Evolutionary conservation across 2,797 vertebrate species (phyloP), one percentile per base, ranked within the genome.

Genomic region (Pseudochirops cupreus): DNA sequence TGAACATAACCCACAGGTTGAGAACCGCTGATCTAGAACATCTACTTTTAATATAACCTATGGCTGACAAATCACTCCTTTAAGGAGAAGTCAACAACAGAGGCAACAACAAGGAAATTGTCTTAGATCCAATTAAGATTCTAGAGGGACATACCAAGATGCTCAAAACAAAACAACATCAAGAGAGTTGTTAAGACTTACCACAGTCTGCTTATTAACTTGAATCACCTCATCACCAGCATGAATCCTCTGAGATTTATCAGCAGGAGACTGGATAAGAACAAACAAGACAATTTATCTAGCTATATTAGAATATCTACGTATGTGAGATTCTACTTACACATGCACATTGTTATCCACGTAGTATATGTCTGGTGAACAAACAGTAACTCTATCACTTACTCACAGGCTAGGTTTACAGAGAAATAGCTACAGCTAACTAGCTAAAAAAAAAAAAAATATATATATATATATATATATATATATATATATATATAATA

Each of bases 181-280:
- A 56, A 55, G 57, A 96, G 33, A 13, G 26, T 0, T 24, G 26
- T 54, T 11, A 95, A 39, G 0, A 97, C 99, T 99, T 97, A 99
- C 99, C 99, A 99, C 99, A 0, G 99, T 99, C 96, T 99, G 99
- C 2, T 56, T 98, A 98, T 99, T 99, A 98, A 99, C 99, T 97
- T 99, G 99, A 59, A 99, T 98, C 94, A 99, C 99, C 97, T 99
- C 99, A 82, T 99, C 99, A 13, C 99, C 99, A 29, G 99, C 99
- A 0, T 99, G 99, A 96, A 99, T 99, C 98, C 99, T 99, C 97
- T 99, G 99, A 54, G 99, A 99, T 96, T 98, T 98, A 98, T 99
- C 99, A 94, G 99, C 99, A 94, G 99, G 99, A 94, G 99, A 99
- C 99, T 99, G 91, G 50, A 82, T 93, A 97, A 52, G 90, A 46